These are phyloP conservation scores for Argynnis bischoffii DNA, from an alignment of 2,888 invertebrate species.

Conservation along the genomic window DNA sequence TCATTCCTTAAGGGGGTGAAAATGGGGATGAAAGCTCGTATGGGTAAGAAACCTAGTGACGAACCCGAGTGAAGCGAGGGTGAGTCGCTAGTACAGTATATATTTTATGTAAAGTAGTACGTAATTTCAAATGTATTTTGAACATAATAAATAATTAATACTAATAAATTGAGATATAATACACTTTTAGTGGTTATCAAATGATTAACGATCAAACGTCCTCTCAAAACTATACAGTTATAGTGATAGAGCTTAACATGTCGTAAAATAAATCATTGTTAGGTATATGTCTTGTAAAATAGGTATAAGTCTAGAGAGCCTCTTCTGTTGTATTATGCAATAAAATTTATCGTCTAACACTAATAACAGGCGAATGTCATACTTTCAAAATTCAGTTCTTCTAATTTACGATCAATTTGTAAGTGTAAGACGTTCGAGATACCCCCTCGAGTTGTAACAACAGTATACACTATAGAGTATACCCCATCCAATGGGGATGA, in stretches of 20 bases:
- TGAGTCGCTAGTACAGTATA: too few relatives aligned
- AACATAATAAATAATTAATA: too few relatives aligned
- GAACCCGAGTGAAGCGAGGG: too few relatives aligned
- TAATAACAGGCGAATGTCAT: slow-evolving; percentile 50
- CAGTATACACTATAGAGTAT: slow-evolving; percentile 51
- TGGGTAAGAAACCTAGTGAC: too few relatives aligned
- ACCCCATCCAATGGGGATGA: slow-evolving; percentile 72
- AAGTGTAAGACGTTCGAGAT: slow-evolving; percentile 53
- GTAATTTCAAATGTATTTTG: too few relatives aligned
- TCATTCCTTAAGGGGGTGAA: too few relatives aligned
- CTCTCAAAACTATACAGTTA: neutral
- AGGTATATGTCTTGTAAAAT: neutral
- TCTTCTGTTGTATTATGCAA: slow-evolving; percentile 10
- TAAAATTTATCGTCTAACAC: slow-evolving; percentile 51
- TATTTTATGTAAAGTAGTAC: too few relatives aligned
- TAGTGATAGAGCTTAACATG: slow-evolving; percentile 5
- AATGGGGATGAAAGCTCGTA: too few relatives aligned
- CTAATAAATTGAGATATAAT: too few relatives aligned
- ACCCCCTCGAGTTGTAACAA: slow-evolving; percentile 48
- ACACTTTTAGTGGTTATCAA: neutral
- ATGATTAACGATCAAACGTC: neutral
- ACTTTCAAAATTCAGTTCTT: slow-evolving; percentile 51
- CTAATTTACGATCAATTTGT: slow-evolving; percentile 76
- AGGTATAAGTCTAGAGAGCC: neutral
- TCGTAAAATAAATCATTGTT: slow-evolving; percentile 13